Base-by-base conservation (phyloP, 2,113 vertebrate genomes). In the Salvelinus alpinus region DNA sequence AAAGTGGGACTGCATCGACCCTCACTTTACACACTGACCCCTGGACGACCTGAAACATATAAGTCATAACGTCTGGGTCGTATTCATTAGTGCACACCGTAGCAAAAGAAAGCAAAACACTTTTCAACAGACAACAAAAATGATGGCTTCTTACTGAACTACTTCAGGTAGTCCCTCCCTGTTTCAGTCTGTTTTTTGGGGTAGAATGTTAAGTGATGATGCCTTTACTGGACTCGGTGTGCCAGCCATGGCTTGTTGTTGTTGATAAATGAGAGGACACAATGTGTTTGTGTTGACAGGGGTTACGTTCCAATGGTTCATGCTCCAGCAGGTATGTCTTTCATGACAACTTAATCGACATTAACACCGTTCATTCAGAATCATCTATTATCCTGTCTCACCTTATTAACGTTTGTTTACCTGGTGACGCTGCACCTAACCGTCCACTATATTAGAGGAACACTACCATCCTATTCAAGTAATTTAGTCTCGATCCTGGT, bases 221-320 rank as follows among this genome's bases (percentile, higher is more conserved):
- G 74, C 76, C 71, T n/a, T 31, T 11, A 44, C 8, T 44, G 38
- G 9, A 78, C 24, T 44, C 9, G 9, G 9, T 78, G 13, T 64
- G 38, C 65, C 20, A 44, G 38, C 38, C 9, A 7, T 34, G 68
- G 81, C 75, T 71, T 78, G 75, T 78, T 73, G 29, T 31, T 38
- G 54, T 70, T 16, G 29, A 29, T 29, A 34, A 34, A 34, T 62
- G 68, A 74, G 73, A 83, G 80, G 71, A 79, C 22, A 74, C 75
- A 79, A 88, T 90, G 85, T 92, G 85, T 86, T 86, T 80, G 87
- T 90, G 90, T 81, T 85, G 90, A 93, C 89, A 90, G 90, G 71
- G 85, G 64, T 85, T 66, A 80, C 48, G 3, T 16, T 16, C 48
- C 14, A 16, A 16, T 77, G 80, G 74, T 72, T 64, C 59, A 80